phyloP scores from a whole-genome alignment of 2,113 vertebrate species.

The Pseudopipra pipra region DNA sequence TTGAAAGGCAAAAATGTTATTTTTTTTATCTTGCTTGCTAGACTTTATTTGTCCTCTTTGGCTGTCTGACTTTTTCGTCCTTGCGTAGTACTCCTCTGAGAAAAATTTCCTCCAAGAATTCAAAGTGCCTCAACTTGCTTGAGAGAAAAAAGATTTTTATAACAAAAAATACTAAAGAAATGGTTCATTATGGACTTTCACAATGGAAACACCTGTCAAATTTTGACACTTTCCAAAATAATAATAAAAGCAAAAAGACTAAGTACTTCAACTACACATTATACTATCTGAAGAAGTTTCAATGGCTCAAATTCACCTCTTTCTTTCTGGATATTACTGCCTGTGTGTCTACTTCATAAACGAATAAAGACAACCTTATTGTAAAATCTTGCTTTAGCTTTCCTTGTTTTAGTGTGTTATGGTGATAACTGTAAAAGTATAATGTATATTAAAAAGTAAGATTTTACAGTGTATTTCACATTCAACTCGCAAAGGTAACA shows the following conservation, averaged over 20 bases:
- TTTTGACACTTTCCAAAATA: background rate
- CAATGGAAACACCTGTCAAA: background rate
- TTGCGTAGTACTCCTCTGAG: background rate
- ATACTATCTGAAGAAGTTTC: background rate
- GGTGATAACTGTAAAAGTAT: background rate
- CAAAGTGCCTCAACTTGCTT: background rate
- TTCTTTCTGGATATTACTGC: background rate
- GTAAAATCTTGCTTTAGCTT: background rate
- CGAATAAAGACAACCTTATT: background rate
- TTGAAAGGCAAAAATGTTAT: background rate
- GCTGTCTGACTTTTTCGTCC: background rate
- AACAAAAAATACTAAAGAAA: background rate
- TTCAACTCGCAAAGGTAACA: background rate
- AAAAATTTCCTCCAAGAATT: background rate
- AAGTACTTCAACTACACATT: background rate
- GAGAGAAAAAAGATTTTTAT: fast-evolving
- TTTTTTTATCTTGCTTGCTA: background rate
- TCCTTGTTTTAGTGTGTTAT: background rate
- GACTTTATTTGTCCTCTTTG: background rate
- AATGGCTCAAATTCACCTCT: background rate
- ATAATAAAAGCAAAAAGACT: background rate
- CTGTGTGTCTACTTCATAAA: background rate
- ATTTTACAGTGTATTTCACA: background rate
- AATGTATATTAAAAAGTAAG: background rate
- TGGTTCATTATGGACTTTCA: background rate